Evolutionary conservation across 2,888 invertebrate species (phyloP).

Genomic region (Zygothrica quintamaculata): DNA sequence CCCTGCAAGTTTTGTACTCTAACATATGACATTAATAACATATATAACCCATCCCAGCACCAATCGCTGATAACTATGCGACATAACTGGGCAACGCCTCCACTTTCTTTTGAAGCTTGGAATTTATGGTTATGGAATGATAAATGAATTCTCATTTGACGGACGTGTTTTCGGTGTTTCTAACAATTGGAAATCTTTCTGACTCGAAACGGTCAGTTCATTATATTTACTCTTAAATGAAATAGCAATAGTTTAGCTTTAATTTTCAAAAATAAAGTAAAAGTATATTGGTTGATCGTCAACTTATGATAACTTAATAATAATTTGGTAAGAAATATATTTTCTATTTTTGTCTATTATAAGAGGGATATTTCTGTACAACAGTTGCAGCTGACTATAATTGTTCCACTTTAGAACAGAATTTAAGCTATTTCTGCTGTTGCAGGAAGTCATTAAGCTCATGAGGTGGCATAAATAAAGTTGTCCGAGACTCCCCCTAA

Average conservation of each 20-base stretch:
- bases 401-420: slow-evolving; percentile 49
- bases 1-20: not conserved
- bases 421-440: slow-evolving; percentile 37
- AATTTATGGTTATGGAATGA: slow-evolving; percentile 45
- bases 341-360: too few relatives aligned
- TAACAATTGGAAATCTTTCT: slow-evolving; percentile 21
- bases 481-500: slow-evolving; percentile 40
- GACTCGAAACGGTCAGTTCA: not conserved
- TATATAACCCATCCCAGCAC: slow-evolving; percentile 7
- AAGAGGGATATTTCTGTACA: too few relatives aligned
- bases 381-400: slow-evolving; percentile 49
- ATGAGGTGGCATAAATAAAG: slow-evolving; percentile 73
- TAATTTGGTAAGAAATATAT: too few relatives aligned
- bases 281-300: too few relatives aligned
- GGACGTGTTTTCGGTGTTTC: slow-evolving; percentile 29
- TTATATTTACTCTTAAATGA: too few relatives aligned
- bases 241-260: too few relatives aligned
- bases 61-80: slow-evolving; percentile 13
- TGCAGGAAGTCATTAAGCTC: slow-evolving; percentile 79
- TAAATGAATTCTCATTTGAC: slow-evolving; percentile 74
- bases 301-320: too few relatives aligned
- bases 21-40: slow-evolving; percentile 56
- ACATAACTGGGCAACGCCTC: slow-evolving; percentile 43
- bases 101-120: slow-evolving; percentile 36
- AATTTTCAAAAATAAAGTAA: too few relatives aligned